Conservation (phyloP, 23 tunicate species). For the Halocynthia aurantium region DNA sequence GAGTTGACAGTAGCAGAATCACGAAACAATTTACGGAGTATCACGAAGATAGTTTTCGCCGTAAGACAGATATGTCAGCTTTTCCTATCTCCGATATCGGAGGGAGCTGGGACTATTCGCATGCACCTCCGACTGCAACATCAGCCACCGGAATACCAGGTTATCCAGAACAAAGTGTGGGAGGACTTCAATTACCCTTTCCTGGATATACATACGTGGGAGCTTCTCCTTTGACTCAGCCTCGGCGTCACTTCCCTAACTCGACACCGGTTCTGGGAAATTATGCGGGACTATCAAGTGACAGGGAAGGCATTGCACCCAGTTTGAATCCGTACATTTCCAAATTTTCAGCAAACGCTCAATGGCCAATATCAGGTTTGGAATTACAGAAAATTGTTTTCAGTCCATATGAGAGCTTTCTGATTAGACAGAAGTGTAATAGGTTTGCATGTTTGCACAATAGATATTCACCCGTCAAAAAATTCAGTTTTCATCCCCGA, state of each 20-base stretch:
- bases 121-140: background rate
- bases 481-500: background rate
- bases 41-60: too few relatives aligned
- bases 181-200: conserved; percentile 4
- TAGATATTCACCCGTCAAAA: background rate
- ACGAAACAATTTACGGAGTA: too few relatives aligned
- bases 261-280: conserved; percentile 15
- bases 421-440: background rate
- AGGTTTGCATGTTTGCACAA: background rate
- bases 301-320: background rate
- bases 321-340: conserved; percentile 17
- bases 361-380: conserved; percentile 24
- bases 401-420: background rate
- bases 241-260: conserved; percentile 14
- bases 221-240: conserved; percentile 8
- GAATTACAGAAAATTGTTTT: background rate
- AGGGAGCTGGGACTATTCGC: background rate
- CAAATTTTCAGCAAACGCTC: conserved; percentile 7
- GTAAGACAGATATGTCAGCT: background rate
- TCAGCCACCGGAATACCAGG: background rate
- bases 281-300: background rate
- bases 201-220: conserved; percentile 7
- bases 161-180: background rate
- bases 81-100: conserved; percentile 4
- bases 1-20: too few relatives aligned